phyloP scores from a whole-genome alignment of 1,140 invertebrate genomes.

The Apocrypta bakeri region DNA sequence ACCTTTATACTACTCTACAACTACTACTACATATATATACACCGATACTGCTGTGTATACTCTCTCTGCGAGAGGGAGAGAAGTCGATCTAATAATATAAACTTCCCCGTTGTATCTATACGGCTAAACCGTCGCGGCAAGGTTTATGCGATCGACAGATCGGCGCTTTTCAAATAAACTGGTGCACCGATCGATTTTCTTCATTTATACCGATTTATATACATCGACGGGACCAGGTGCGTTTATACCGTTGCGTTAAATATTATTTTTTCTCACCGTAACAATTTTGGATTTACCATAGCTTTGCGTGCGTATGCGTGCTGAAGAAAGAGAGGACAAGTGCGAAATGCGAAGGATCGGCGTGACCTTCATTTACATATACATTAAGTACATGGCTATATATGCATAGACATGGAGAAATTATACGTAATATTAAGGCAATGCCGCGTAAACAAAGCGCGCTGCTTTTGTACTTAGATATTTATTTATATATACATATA shows the following conservation, averaged over 20 bases:
- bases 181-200: background rate
- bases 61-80: constrained; percentile 13
- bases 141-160: background rate
- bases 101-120: constrained; percentile 55
- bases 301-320: background rate
- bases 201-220: background rate
- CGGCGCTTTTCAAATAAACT: constrained; percentile 23
- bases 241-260: no score
- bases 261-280: no score
- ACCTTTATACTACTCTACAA: constrained; percentile 47
- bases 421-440: background rate
- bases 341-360: no score
- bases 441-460: background rate
- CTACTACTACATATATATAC: background rate
- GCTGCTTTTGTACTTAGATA: constrained; percentile 70
- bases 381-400: background rate
- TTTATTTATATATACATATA: constrained; percentile 71
- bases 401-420: background rate
- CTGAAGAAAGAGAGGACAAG: no score
- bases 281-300: no score
- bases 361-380: no score
- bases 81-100: constrained; percentile 65
- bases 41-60: background rate
- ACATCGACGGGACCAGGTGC: background rate
- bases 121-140: constrained; percentile 62